Percentiles rank a stretch among this genome's conserved stretches.
Conservation (phyloP, 2,113 vertebrate species). For the Oreotrochilus melanogaster region DNA sequence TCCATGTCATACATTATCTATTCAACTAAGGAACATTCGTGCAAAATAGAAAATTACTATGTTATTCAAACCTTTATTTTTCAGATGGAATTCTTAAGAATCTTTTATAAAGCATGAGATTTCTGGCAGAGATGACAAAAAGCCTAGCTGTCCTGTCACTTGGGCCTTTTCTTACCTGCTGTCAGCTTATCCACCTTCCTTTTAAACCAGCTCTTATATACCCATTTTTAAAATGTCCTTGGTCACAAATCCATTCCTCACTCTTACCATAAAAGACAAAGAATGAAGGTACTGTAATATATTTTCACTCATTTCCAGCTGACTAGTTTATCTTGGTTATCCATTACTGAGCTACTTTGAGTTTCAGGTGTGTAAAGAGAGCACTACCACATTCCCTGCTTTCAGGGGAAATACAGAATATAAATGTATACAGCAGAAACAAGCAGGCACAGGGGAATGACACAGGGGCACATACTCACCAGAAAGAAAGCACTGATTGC, state of each 20-base stretch:
- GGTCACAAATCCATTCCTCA: not conserved
- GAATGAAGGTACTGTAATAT: not conserved
- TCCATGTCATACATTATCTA: not conserved
- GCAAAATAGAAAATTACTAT: not conserved
- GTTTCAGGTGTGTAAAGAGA: not conserved
- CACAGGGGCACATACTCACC: not conserved
- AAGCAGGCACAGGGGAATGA: not conserved
- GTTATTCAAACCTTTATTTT: not conserved
- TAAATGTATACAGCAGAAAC: not conserved
- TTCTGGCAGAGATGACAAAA: not conserved
- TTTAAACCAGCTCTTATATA: not conserved
- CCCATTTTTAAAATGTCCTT: not conserved
- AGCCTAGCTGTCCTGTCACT: not conserved
- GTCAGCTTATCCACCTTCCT: not conserved
- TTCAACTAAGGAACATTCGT: not conserved
- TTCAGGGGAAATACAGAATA: not conserved
- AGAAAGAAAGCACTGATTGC: not conserved
- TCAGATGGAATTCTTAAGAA: not conserved
- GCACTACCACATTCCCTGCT: not conserved
- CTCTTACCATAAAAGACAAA: not conserved
- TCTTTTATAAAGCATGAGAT: not conserved
- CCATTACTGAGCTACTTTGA: not conserved
- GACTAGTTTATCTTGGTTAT: not conserved
- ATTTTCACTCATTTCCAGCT: not conserved
- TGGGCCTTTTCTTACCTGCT: not conserved